Evolutionary conservation across 2,888 invertebrate genomes (phyloP), one percentile per base, ranked within the genome.

Genomic region (Cephonodes hylas): DNA sequence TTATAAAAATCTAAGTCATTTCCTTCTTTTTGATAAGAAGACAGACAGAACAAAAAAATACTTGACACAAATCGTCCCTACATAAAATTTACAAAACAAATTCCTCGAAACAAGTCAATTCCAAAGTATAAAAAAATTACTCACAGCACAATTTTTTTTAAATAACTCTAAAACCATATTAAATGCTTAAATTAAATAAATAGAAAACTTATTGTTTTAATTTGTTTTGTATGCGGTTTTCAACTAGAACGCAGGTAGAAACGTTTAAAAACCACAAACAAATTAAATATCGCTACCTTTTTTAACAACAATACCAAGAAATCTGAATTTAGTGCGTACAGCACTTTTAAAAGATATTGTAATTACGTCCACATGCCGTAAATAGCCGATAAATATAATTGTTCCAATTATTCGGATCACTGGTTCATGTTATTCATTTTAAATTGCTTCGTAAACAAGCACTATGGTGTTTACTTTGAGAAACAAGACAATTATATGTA

Each of bases 191-290:
- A 45, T 45, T 8, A 45, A 20, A 10, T 45, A 45, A 45, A 45
- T 45, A 45, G 45, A 22, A 45, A 45, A 45, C 20, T 45, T 45
- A 7, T 45, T 2, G 4, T 7, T 38, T 38, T 38, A 38, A 13
- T 38, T 38, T 38, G 38, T 38, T 38, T 38, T 38, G 34, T 22
- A 45, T 20, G 45, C 22, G 45, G 45, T 45, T 18, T 22, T 2
- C 10, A 18, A 45, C 18, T 10, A 20, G 38, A 45, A 20, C 20
- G 3, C 45, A 45, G 22, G 20, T 45, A 45, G 45, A 18, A 45
- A 45, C 45, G 45, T 45, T 45, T 45, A 45, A 45, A n/a, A 45
- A 45, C 45, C 45, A 20, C 45, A 45, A 45, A 45, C 18, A 45
- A 20, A 45, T 45, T 45, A 45, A 45, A 45, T 45, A 10, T 45